A percentile compares a stretch with the other conserved stretches of the same genome.
These are phyloP conservation scores for Hydrozoanthus gracilis DNA, from an alignment of 92 coral and sea anemone genomes.

Conservation along the genomic window DNA sequence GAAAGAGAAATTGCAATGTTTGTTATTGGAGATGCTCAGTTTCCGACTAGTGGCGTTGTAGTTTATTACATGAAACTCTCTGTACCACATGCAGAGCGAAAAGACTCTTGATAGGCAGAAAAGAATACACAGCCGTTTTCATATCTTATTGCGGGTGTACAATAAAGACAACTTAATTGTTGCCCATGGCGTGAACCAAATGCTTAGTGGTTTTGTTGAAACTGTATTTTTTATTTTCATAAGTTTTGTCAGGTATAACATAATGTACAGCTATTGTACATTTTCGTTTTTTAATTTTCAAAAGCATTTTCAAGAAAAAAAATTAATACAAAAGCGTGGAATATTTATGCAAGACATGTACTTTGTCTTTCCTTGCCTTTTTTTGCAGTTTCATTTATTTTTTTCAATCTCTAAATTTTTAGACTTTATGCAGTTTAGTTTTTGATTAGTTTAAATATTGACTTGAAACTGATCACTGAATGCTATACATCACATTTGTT, in stretches of 20 bases:
- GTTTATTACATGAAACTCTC: conserved; percentile 6
- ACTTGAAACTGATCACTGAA: too few species aligned
- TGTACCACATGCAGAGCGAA: conserved; percentile 19
- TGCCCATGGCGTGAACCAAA: background rate
- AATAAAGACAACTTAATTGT: conserved; percentile 24
- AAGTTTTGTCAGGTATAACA: background rate
- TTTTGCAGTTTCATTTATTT: too few species aligned
- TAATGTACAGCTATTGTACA: background rate
- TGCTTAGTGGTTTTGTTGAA: background rate
- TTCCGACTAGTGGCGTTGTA: background rate
- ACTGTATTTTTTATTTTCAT: background rate
- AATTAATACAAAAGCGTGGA: too few species aligned
- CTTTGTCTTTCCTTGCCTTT: too few species aligned
- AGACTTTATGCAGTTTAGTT: too few species aligned
- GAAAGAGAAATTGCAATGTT: background rate
- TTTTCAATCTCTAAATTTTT: too few species aligned
- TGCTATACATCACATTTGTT: too few species aligned
- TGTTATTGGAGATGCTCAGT: background rate
- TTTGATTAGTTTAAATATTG: too few species aligned
- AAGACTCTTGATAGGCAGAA: conserved; percentile 27
- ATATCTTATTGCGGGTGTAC: conserved; percentile 19
- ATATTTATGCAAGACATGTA: too few species aligned
- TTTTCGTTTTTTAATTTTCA: too few species aligned
- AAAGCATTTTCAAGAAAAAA: background rate
- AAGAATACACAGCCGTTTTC: conserved; percentile 18